Conservation (phyloP, 2,113 vertebrate species). For the Trochalopteron elliotii region DNA sequence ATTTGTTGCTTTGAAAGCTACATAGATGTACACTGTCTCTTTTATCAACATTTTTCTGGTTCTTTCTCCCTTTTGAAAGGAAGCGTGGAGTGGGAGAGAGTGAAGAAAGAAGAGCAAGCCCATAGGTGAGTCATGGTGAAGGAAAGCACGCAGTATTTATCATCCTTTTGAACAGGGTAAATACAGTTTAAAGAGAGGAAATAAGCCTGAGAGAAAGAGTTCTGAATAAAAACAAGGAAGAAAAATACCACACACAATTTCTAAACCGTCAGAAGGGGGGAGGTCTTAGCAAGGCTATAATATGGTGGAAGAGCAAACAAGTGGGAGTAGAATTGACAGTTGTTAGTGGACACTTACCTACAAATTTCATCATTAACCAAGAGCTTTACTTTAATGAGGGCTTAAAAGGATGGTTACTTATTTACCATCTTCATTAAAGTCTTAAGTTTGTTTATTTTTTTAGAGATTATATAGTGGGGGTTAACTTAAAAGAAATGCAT, state of each 20-base stretch:
- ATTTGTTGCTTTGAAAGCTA: not conserved
- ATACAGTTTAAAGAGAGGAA: not conserved
- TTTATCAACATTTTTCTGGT: not conserved
- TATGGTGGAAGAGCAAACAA: not conserved
- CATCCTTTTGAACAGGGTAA: not conserved
- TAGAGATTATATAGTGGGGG: not conserved
- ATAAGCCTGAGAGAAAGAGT: not conserved
- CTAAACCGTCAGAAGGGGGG: not conserved
- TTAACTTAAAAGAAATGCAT: not conserved
- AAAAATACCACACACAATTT: not conserved
- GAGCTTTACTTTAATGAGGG: not conserved
- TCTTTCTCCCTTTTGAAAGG: not conserved
- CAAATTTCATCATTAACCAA: not conserved
- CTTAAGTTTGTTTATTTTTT: constrained; percentile 31
- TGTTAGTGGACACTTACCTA: not conserved
- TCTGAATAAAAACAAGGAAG: constrained; percentile 12
- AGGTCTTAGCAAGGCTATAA: not conserved
- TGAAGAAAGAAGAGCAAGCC: not conserved
- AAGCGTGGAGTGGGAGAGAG: not conserved
- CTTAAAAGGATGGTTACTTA: not conserved
- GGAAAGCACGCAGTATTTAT: not conserved
- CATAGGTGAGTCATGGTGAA: not conserved
- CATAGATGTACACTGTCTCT: not conserved
- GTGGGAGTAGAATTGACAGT: not conserved
- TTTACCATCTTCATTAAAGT: constrained; percentile 21